Evolutionary conservation across 2,113 vertebrate species (phyloP).

Genomic region (Scomber scombrus): DNA sequence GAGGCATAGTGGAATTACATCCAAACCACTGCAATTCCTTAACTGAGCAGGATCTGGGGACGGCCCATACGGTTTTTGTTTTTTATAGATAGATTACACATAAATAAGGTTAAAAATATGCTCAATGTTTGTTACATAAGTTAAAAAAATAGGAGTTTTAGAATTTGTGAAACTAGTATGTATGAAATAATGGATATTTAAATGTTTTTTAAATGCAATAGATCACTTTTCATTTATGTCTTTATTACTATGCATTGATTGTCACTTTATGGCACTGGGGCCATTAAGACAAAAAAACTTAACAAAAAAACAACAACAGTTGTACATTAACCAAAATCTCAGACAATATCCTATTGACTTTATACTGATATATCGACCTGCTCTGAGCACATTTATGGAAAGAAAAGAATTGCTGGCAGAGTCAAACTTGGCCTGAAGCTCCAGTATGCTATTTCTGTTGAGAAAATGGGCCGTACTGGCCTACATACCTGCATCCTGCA

Average conservation of each 20-base stretch:
- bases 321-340: background rate
- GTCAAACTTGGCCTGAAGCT: constrained; percentile 37
- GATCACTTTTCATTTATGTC: background rate
- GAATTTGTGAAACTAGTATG: too few relatives aligned
- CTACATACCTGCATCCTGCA: constrained; percentile 50
- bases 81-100: background rate
- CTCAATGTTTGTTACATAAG: background rate
- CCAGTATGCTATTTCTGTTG: constrained; percentile 33
- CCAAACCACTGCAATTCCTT: constrained; percentile 6
- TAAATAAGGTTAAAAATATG: background rate
- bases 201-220: too few relatives aligned
- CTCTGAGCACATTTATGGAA: background rate
- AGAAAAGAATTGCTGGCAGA: background rate
- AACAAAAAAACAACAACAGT: background rate
- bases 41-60: background rate
- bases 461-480: constrained; percentile 39
- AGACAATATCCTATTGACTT: background rate
- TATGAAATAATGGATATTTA: too few relatives aligned
- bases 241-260: background rate
- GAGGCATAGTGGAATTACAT: constrained; percentile 26
- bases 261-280: background rate
- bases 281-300: background rate
- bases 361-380: background rate
- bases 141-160: background rate
- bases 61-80: background rate